Conservation (phyloP, 2,797 vertebrate genomes). For the Enteromius treurensis region DNA sequence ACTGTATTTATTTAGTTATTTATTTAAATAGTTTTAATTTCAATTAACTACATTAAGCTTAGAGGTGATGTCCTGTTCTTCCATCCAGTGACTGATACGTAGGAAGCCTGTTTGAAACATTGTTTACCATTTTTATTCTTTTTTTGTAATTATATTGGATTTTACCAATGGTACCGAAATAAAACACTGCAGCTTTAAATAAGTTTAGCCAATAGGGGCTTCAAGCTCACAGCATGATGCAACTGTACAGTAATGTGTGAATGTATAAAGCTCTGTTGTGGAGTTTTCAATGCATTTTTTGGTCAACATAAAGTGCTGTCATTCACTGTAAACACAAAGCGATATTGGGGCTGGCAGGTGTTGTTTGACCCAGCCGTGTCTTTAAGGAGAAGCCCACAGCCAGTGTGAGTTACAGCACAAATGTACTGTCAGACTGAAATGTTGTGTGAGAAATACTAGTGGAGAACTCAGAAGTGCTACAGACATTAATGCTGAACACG, state of each 20-base stretch:
- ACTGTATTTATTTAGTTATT: too few relatives aligned
- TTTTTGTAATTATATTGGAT: background rate
- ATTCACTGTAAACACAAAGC: constrained; percentile 22
- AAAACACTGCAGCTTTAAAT: constrained; percentile 22
- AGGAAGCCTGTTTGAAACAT: background rate
- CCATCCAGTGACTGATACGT: background rate
- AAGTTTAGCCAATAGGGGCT: background rate
- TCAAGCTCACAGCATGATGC: constrained; percentile 29
- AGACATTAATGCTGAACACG: constrained; percentile 40
- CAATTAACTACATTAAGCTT: background rate
- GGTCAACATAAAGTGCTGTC: constrained; percentile 21
- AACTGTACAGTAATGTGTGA: constrained; percentile 30
- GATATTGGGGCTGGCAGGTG: constrained; percentile 8
- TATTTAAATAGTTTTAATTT: background rate
- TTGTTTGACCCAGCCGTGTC: constrained; percentile 16
- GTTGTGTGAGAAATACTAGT: constrained; percentile 19
- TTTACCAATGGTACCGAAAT: background rate
- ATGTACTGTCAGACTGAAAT: constrained; percentile 22
- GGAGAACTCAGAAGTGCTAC: constrained; percentile 27
- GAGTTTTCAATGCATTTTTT: constrained; percentile 15
- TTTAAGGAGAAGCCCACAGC: background rate
- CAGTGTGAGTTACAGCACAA: constrained; percentile 24
- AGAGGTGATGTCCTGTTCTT: background rate
- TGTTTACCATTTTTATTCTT: background rate
- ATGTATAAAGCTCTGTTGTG: constrained; percentile 12